These are phyloP conservation scores for Rhyacichthys aspro DNA, from an alignment of 2,797 vertebrate species.

Conservation along the genomic window DNA sequence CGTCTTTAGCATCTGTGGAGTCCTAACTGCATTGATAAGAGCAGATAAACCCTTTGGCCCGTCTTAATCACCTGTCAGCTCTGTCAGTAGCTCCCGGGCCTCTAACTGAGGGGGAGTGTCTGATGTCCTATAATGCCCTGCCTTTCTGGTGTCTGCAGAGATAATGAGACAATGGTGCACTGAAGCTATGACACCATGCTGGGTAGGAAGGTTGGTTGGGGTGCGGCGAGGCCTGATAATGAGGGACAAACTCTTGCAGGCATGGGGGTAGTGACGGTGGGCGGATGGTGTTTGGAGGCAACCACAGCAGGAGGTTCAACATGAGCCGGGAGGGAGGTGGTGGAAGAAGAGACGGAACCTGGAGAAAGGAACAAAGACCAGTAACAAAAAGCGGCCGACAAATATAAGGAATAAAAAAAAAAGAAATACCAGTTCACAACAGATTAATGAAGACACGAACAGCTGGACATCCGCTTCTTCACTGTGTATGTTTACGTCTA, in stretches of 20 bases:
- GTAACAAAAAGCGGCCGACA: constrained; percentile 41
- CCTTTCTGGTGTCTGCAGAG: constrained; percentile 59
- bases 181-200: constrained; percentile 66
- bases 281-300: constrained; percentile 61
- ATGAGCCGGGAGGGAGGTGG: constrained; percentile 53
- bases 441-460: constrained; percentile 68
- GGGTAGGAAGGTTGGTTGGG: constrained; percentile 62
- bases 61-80: constrained; percentile 57
- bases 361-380: constrained; percentile 50
- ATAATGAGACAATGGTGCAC: constrained; percentile 74
- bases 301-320: constrained; percentile 61
- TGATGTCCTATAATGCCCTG: constrained; percentile 56
- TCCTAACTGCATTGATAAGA: constrained; percentile 11
- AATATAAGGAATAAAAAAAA: constrained; percentile 37
- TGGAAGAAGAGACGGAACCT: constrained; percentile 36
- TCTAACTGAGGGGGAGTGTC: constrained; percentile 63
- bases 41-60: constrained; percentile 53
- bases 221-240: constrained; percentile 72
- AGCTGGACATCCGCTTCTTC: constrained; percentile 53
- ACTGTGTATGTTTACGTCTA: constrained; percentile 21
- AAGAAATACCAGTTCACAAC: constrained; percentile 23
- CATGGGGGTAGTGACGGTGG: constrained; percentile 50
- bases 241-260: constrained; percentile 77
- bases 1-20: background rate
- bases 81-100: constrained; percentile 35